Base-by-base conservation (phyloP, 2,888 invertebrate species). In the Sphinx pinastri region DNA sequence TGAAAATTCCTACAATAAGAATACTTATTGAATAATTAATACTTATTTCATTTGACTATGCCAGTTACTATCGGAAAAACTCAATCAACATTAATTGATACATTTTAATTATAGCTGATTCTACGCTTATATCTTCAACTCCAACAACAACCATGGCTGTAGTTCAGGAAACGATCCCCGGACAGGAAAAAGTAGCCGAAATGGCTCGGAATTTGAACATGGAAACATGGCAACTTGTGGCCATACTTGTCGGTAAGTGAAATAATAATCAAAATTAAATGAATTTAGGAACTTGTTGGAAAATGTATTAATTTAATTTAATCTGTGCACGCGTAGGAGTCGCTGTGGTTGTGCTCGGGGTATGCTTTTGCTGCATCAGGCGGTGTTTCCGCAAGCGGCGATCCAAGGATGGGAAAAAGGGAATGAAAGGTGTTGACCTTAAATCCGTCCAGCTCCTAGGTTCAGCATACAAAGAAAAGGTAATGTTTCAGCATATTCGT, bases 381-480 rank as follows among this genome's bases (percentile, higher is more conserved):
- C 95, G 98, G 94, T 98, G 98, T 93, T 97, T 97, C 95, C 97
- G 98, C 89, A 98, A 98, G 87, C 95, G 98, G 85, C 96, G 98
- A 81, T 97, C 98, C 95, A 98, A 98, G 96, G 98, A 98, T 93
- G 98, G 97, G 84, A 99, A 99, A 94, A 99, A 99, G 91, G 98
- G 98, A 77, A 95, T 96, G 95, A 98, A 98, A 90, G 98, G 98
- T 75, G 99, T 99, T 82, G 99, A 99, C 94, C 95, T 99, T 87
- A 99, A 99, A 95, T 98, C 98, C 89, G 99, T 99, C 86, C 99
- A 99, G 89, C 95, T 99, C 71, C 95, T 99, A 80, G 99, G 99
- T 84, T 98, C 98, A 83, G 98, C 99, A 74, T 98, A 98, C 95
- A 99, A 99, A 93, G 99, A 99, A 95, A 99, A 99, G 97, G 99